phyloP scores from a whole-genome alignment of 2,113 vertebrate species.

The Mesitornis unicolor region DNA sequence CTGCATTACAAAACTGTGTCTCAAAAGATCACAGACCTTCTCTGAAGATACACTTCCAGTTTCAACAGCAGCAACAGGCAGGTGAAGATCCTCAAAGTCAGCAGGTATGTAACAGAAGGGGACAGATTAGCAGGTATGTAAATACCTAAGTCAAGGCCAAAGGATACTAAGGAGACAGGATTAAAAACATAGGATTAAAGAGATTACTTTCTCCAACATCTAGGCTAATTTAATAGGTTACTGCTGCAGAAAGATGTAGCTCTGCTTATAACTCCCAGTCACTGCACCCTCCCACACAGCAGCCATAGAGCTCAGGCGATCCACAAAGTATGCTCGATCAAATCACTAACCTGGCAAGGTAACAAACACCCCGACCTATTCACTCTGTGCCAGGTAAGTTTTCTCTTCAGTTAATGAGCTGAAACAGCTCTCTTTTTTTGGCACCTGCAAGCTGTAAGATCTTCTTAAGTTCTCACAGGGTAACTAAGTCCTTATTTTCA shows the following conservation, averaged over 20 bases:
- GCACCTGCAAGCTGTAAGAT: not conserved
- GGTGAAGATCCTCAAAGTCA: not conserved
- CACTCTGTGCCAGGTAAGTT: not conserved
- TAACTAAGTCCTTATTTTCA: not conserved
- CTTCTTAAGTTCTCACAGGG: not conserved
- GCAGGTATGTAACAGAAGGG: not conserved
- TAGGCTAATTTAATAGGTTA: not conserved
- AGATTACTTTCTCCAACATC: not conserved
- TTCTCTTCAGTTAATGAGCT: not conserved
- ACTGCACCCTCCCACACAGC: rapidly evolving
- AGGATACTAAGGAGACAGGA: not conserved
- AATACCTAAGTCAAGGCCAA: not conserved
- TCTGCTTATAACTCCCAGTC: not conserved
- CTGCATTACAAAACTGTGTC: not conserved
- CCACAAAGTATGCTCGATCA: not conserved
- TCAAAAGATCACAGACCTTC: rapidly evolving
- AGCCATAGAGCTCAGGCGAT: not conserved
- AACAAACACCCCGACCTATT: not conserved
- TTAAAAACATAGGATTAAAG: not conserved
- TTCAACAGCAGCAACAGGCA: not conserved
- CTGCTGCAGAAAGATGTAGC: not conserved
- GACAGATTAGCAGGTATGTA: not conserved
- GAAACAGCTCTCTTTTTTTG: not conserved
- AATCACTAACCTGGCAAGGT: not conserved
- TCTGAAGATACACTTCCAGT: not conserved